A percentile compares a stretch with the other conserved stretches of the same genome.
phyloP scores from a whole-genome alignment of 2,888 invertebrate genomes.

The Phrixothrix hirtus region DNA sequence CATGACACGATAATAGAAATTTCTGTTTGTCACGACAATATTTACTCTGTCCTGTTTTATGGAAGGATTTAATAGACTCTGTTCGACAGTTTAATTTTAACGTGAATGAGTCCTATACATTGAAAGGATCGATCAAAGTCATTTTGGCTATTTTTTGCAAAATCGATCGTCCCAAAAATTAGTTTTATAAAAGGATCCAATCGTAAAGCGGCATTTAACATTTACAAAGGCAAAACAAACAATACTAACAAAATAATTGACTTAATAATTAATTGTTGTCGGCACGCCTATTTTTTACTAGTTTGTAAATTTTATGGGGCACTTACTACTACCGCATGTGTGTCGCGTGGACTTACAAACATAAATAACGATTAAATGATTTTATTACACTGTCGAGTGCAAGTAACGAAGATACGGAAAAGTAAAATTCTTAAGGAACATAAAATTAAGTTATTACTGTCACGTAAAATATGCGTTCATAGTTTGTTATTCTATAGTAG shows the following conservation, averaged over 20 bases:
- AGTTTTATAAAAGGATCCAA: neutral
- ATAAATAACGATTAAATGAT: neutral
- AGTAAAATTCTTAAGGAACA: neutral
- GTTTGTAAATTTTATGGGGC: too few relatives aligned
- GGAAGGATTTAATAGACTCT: constrained; percentile 21
- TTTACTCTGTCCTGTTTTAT: constrained; percentile 22
- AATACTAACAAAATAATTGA: too few relatives aligned
- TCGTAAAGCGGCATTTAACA: too few relatives aligned
- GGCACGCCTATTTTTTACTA: too few relatives aligned
- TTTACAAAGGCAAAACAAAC: too few relatives aligned
- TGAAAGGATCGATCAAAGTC: too few relatives aligned
- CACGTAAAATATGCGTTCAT: neutral
- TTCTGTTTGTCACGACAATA: constrained; percentile 25
- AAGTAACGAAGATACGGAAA: neutral
- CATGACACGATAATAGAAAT: constrained; percentile 20
- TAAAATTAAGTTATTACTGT: neutral
- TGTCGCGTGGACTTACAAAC: too few relatives aligned
- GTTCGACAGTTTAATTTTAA: constrained; percentile 24
- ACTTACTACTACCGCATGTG: too few relatives aligned
- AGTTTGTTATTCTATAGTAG: neutral
- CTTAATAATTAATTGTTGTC: too few relatives aligned
- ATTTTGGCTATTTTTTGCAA: too few relatives aligned
- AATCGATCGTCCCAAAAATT: neutral
- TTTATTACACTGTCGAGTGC: neutral
- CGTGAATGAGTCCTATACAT: constrained; percentile 8